Conservation (phyloP, 1,140 invertebrate genomes). For the Drosophila takahashii region DNA sequence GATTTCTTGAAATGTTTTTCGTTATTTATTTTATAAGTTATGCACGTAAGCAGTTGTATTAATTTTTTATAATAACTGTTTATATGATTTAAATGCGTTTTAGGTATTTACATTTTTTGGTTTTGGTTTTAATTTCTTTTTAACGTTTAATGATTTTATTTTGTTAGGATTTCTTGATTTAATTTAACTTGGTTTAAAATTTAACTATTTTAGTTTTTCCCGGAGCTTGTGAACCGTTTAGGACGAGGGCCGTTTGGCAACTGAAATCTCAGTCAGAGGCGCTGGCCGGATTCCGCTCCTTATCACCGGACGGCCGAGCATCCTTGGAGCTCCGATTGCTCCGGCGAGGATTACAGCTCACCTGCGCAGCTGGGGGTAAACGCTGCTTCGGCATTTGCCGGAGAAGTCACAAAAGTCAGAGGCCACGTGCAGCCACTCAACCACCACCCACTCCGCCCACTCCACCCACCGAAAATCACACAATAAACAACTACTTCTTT, state of each 20-base stretch:
- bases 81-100: too few species aligned
- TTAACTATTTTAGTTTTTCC: neutral
- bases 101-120: too few species aligned
- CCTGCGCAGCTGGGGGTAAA: slow-evolving; percentile 82
- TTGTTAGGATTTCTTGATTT: neutral
- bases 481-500: slow-evolving; percentile 21
- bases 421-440: slow-evolving; percentile 79
- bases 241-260: slow-evolving; percentile 51
- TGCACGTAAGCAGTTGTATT: too few species aligned
- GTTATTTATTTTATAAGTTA: too few species aligned
- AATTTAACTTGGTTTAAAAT: neutral
- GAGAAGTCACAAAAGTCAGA: slow-evolving; percentile 47
- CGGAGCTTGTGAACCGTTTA: slow-evolving; percentile 46
- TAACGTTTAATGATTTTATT: neutral
- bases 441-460: slow-evolving; percentile 15
- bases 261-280: slow-evolving; percentile 41
- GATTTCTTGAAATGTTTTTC: too few species aligned
- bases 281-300: slow-evolving; percentile 18
- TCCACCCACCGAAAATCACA: slow-evolving; percentile 5
- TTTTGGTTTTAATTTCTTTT: neutral
- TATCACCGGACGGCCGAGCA: slow-evolving; percentile 34
- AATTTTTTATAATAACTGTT: too few species aligned
- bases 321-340: slow-evolving; percentile 16
- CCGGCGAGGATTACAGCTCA: slow-evolving; percentile 46
- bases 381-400: slow-evolving; percentile 42